Evolutionary conservation across 2,888 invertebrate genomes (phyloP), one percentile per base, ranked within the genome.

Genomic region (Piscicola geometra): DNA sequence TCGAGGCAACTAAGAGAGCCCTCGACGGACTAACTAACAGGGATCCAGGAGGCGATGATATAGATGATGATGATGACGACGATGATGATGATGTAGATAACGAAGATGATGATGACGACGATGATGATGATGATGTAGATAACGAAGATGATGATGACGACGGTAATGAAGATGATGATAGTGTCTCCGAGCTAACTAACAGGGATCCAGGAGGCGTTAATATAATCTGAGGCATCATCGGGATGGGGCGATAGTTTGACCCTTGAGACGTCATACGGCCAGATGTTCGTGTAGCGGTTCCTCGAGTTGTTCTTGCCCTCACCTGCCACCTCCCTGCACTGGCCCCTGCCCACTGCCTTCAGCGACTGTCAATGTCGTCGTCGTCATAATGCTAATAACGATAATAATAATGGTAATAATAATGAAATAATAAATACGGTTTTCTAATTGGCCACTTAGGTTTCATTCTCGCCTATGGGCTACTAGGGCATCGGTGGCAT

Each of bases 271-370:
- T 90, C 90, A 70, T 97, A 99, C 0, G 99, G 97, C 81, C 98
- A 88, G 86, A 99, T 98, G 88, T 99, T 99, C 77, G 98, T 98
- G 87, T 99, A 99, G 67, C 84, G 80, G 64, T 73, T 73, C 64
- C 64, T 73, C 30, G 21, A n/a, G 5, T 21, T 25, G 64, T 73
- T 73, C 12, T 18, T 25, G 32, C 64, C 73, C 2, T 2, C 12
- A 1, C 73, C 64, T 18, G 73, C 60, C 35, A 73, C 73, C 21
- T 73, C 73, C 41, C 64, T 73, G 18, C 32, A 30, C 25, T 73
- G 60, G 2, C 33, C 25, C 12, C 32, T 21, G 15, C 73, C 73
- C 5, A 73, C 64, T 3, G 12, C 1, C 12, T 47, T 35, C 73
- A 73, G 36, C 15, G 35, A 47, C 73, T 73, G 60, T 32, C 32